Evolutionary conservation across 2,797 vertebrate species (phyloP).

Genomic region (Chloroceryle inda): DNA sequence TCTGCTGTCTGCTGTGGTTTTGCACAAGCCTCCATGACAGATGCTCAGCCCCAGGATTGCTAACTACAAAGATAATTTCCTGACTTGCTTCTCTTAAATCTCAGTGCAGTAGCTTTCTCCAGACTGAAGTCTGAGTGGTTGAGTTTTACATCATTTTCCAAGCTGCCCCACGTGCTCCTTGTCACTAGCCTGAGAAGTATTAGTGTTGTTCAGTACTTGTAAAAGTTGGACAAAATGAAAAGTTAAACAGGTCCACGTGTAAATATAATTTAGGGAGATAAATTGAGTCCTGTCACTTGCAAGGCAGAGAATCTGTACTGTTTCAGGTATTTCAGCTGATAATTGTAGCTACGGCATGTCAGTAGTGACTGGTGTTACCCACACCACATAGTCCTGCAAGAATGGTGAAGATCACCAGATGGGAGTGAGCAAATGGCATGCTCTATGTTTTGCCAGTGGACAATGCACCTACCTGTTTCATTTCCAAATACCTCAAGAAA

Average conservation of each 20-base stretch:
- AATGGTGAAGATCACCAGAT: neutral
- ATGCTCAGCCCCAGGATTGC: neutral
- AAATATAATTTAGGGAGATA: neutral
- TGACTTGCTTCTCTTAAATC: neutral
- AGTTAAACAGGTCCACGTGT: neutral
- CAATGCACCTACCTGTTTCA: neutral
- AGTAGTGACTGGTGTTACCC: neutral
- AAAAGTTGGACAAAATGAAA: neutral
- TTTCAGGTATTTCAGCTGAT: neutral
- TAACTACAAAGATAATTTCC: neutral
- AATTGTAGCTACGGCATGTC: neutral
- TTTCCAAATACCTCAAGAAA: neutral
- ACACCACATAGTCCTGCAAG: rapidly evolving
- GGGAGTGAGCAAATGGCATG: neutral
- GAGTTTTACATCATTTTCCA: neutral
- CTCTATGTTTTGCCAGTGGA: neutral
- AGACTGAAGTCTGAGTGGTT: neutral
- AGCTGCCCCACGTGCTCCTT: neutral
- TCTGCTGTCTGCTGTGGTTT: neutral
- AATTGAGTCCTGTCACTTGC: neutral
- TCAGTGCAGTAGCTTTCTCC: neutral
- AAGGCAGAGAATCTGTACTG: neutral
- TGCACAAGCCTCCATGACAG: rapidly evolving
- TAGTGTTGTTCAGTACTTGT: neutral
- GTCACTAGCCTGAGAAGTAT: neutral